Base-by-base conservation (phyloP, 2,888 invertebrate genomes). In the Drosophila lacicola region DNA sequence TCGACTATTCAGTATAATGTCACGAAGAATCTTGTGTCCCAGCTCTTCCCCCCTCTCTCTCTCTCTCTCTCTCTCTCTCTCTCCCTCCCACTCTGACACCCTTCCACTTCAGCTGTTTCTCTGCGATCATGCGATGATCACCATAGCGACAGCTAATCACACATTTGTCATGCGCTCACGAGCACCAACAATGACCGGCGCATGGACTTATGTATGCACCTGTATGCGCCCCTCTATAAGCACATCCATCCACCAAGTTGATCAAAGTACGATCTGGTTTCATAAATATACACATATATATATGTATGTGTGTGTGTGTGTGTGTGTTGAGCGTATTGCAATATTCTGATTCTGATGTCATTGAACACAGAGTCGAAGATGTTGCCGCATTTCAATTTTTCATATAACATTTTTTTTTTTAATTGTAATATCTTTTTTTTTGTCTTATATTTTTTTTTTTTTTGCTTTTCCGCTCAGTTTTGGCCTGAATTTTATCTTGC, bases 401-500 rank as follows among this genome's bases (percentile, higher is more conserved):
- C 49, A 47, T 50, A 70, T 75, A 65, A 70, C 53, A 45, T 37
- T 37, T 46, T 61, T 67, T 50, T 14, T 42, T 53, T 58, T 55
- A 51, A 42, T 55, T 21, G 65, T 21, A 70, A 70, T 54, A 42
- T 33, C 36, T 46, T 47, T 42, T 41, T 46, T 41, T 19, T 33
- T 9, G 19, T 41, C 46, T 13, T 11, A 6, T 25, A 10, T 21
- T 25, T 8, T 55, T 39, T 17, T 17, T 58, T 44, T 62, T 57
- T 56, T 42, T 51, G 51, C 58, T 70, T 78, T 71, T 71, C 70
- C 67, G 68, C 74, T 78, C 47, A 44, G 58, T 78, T 73, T 71
- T 84, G 83, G 85, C 83, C 88, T 85, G 83, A 85, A 76, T 84
- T 85, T 78, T 74, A 82, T 84, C 82, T 84, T 85, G 86, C 71